Evolutionary conservation across 2,113 vertebrate genomes (phyloP).

Genomic region (Bostrychus sinensis): DNA sequence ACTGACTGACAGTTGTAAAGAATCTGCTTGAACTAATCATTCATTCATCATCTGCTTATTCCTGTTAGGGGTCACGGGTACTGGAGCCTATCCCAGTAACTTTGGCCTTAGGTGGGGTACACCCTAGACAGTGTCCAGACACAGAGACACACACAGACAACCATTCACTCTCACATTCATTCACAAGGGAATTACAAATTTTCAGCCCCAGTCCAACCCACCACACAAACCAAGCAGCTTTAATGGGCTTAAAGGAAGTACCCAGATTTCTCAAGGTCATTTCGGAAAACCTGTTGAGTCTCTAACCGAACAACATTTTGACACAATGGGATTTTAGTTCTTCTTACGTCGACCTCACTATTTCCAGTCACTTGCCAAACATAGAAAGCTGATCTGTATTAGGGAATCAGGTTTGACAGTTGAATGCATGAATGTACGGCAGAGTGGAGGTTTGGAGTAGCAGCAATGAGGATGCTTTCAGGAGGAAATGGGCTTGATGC

Average conservation of each 20-base stretch:
- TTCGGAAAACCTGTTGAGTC: not conserved
- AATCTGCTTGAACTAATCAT: too few relatives aligned
- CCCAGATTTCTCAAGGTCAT: not conserved
- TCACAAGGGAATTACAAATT: too few relatives aligned
- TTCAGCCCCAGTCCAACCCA: not conserved
- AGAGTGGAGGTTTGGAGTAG: not conserved
- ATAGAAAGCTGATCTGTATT: too few relatives aligned
- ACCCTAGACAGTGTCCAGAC: too few relatives aligned
- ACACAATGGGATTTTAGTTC: not conserved
- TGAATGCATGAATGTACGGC: constrained; percentile 30
- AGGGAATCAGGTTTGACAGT: too few relatives aligned
- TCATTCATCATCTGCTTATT: too few relatives aligned
- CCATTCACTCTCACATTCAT: too few relatives aligned
- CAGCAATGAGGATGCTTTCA: constrained; percentile 27
- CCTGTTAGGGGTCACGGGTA: too few relatives aligned
- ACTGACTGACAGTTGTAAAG: too few relatives aligned
- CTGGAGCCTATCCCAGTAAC: too few relatives aligned
- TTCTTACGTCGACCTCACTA: not conserved
- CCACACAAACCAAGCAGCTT: not conserved
- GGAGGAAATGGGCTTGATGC: constrained; percentile 32
- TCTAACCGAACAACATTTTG: not conserved
- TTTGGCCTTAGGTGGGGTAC: too few relatives aligned
- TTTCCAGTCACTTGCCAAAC: not conserved
- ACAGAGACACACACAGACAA: too few relatives aligned
- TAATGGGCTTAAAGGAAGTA: not conserved